Percentiles rank a stretch among this genome's conserved stretches.
Evolutionary conservation across 2,797 vertebrate genomes (phyloP).

Genomic region (Alfaro cultratus): DNA sequence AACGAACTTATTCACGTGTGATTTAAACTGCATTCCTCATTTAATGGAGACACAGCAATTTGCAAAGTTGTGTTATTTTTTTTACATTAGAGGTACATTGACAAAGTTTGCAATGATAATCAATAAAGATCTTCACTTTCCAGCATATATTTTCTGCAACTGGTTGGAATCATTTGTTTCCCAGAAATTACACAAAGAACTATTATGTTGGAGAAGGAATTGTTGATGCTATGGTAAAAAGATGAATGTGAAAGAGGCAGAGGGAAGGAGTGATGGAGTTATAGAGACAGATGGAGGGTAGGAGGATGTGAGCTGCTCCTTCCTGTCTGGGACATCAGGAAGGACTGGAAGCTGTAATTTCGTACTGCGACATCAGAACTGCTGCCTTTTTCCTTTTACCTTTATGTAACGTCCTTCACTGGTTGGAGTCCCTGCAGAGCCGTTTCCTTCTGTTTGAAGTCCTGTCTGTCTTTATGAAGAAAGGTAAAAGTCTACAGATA

Average conservation of each 20-base stretch:
- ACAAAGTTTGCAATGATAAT: too few species aligned
- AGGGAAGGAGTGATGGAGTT: not conserved
- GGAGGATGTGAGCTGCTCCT: not conserved
- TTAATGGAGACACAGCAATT: too few species aligned
- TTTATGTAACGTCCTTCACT: not conserved
- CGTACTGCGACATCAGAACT: not conserved
- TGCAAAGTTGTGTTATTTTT: too few species aligned
- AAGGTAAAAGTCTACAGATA: not conserved
- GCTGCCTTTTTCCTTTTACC: not conserved
- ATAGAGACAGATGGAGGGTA: not conserved
- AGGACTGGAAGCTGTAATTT: not conserved
- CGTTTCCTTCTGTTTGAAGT: conserved; percentile 8
- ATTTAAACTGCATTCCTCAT: too few species aligned
- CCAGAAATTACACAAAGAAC: not conserved
- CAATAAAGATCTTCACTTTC: too few species aligned
- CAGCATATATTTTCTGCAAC: not conserved
- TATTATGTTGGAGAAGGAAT: not conserved
- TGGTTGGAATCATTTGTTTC: not conserved
- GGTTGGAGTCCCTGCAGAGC: conserved; percentile 29
- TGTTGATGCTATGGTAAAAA: not conserved
- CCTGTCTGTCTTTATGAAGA: conserved; percentile 4
- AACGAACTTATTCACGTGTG: too few species aligned
- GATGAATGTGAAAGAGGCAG: not conserved
- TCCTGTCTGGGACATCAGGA: not conserved
- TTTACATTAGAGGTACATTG: too few species aligned